These are phyloP conservation scores for Sinhomidia bicolor DNA, from an alignment of 2,888 invertebrate species.

Conservation along the genomic window DNA sequence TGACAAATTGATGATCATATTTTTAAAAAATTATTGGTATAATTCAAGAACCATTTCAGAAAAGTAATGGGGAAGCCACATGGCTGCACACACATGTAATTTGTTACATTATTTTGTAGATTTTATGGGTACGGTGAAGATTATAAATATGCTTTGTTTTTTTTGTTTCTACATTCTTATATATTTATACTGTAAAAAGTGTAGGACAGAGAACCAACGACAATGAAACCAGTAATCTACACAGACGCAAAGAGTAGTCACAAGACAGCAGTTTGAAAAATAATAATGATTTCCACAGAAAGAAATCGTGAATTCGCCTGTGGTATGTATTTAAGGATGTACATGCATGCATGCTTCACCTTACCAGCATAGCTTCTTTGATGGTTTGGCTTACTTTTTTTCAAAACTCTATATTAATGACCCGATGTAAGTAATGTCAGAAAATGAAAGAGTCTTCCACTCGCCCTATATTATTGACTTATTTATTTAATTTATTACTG, in stretches of 20 bases:
- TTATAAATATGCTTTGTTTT: too few species aligned
- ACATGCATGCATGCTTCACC: not conserved
- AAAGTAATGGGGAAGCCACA: not conserved
- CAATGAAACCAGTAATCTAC: not conserved
- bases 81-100: too few species aligned
- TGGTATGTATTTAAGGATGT: too few species aligned
- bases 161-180: too few species aligned
- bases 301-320: conserved; percentile 51
- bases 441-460: not conserved
- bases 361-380: conserved; percentile 19
- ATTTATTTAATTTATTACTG: conserved; percentile 43
- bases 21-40: not conserved
- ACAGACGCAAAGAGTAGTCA: not conserved
- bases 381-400: conserved; percentile 27
- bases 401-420: conserved; percentile 28
- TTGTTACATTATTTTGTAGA: too few species aligned
- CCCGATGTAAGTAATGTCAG: conserved; percentile 3
- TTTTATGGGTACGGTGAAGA: too few species aligned
- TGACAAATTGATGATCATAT: conserved; percentile 37
- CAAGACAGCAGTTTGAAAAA: conserved; percentile 7
- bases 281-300: conserved; percentile 37
- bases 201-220: not conserved
- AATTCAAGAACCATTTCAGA: not conserved
- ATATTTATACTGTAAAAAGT: too few species aligned
- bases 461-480: conserved; percentile 38